A percentile compares a stretch with the other conserved stretches of the same genome.
Evolutionary conservation across 92 coral and sea anemone species (phyloP).

Genomic region (Actinernus sp.): DNA sequence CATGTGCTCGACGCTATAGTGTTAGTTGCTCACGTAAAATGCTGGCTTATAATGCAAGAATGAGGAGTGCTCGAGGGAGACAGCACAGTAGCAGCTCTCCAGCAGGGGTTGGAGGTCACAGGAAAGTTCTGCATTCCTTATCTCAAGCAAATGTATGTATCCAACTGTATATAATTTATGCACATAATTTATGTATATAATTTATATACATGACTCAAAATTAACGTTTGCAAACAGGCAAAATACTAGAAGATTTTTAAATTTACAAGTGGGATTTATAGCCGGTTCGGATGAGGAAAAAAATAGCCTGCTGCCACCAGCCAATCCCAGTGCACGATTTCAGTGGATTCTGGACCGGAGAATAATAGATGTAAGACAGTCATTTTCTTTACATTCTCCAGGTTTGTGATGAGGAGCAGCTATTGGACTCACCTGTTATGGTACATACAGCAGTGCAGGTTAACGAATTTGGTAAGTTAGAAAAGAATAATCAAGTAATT

Average conservation of each 20-base stretch:
- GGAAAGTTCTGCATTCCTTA: constrained; percentile 30
- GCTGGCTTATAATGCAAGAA: constrained; percentile 83
- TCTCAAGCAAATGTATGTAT: constrained; percentile 3
- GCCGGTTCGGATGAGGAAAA: no score
- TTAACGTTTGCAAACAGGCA: no score
- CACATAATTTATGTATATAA: no score
- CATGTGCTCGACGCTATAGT: constrained; percentile 96
- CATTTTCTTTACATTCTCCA: no score
- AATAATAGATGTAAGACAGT: background rate
- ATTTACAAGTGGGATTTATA: no score
- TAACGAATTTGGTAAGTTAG: constrained; percentile 86
- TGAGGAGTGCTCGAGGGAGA: constrained; percentile 65
- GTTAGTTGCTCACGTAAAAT: constrained; percentile 94
- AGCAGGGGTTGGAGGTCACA: constrained; percentile 7
- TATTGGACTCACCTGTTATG: constrained; percentile 40
- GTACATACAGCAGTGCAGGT: constrained; percentile 87
- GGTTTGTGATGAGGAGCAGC: no score
- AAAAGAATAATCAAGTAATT: background rate
- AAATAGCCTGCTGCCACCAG: no score
- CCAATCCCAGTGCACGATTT: no score
- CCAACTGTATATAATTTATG: no score
- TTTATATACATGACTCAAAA: no score
- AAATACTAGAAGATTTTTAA: no score
- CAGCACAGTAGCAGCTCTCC: constrained; percentile 32
- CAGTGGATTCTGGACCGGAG: no score